A percentile compares a stretch with the other conserved stretches of the same genome.
Conservation (phyloP, 1,140 invertebrate species). For the Holcopasites calliopsidis region DNA sequence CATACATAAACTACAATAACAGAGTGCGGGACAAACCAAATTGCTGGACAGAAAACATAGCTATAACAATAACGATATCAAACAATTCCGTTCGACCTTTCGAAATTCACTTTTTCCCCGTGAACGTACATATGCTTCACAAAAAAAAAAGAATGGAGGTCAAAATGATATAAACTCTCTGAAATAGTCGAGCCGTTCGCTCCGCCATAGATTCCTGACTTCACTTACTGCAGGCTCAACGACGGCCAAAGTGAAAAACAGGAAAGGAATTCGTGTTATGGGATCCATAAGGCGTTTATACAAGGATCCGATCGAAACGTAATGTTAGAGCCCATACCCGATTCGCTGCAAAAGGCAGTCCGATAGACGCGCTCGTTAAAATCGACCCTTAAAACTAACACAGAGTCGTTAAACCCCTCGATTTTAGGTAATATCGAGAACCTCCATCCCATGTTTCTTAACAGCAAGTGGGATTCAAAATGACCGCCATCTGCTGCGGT, state of each 20-base stretch:
- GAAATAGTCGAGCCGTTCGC: neutral
- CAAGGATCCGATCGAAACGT: neutral
- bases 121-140: neutral
- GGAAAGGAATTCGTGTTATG: neutral
- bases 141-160: neutral
- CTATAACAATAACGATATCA: neutral
- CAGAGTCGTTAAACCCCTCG: neutral
- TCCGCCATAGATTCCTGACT: neutral
- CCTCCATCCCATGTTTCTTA: too few relatives aligned
- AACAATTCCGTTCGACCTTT: neutral
- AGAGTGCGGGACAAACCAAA: neutral
- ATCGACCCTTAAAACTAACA: neutral
- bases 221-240: neutral
- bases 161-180: neutral
- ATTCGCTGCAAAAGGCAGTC: neutral
- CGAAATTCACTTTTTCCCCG: neutral
- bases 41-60: neutral
- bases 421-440: neutral
- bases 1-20: neutral
- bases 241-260: neutral
- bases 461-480: too few relatives aligned
- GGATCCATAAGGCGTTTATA: conserved; percentile 1
- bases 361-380: neutral
- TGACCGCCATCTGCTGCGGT: too few relatives aligned
- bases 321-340: neutral